A percentile compares a stretch with the other conserved stretches of the same genome.
These are phyloP conservation scores for Torymus texanus DNA, from an alignment of 2,888 invertebrate genomes.

Conservation along the genomic window DNA sequence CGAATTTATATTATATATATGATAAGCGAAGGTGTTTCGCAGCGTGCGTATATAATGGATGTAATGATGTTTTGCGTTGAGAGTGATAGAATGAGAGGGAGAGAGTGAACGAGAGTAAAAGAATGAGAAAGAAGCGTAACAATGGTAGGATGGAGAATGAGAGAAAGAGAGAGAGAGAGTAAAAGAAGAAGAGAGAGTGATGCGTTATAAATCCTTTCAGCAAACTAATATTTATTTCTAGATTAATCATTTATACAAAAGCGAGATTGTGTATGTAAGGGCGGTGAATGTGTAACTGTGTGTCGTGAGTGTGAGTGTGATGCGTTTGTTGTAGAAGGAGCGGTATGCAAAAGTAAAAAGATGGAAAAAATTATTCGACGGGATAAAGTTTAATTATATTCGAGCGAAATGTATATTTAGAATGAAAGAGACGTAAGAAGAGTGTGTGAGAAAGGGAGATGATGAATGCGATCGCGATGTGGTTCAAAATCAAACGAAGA, in stretches of 20 bases:
- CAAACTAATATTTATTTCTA: slow-evolving; percentile 72
- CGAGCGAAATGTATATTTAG: slow-evolving; percentile 29
- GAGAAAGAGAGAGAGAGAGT: slow-evolving; percentile 28
- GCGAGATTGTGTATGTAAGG: slow-evolving; percentile 59
- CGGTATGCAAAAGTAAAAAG: slow-evolving; percentile 7
- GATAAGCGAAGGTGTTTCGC: too few species aligned
- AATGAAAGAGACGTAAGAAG: background rate
- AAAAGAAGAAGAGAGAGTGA: slow-evolving; percentile 37
- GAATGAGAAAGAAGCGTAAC: slow-evolving; percentile 58
- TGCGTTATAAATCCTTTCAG: slow-evolving; percentile 38
- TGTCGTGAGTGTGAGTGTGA: background rate
- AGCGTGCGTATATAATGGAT: too few species aligned
- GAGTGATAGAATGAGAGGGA: background rate
- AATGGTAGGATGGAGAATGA: slow-evolving; percentile 47
- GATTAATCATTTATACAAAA: slow-evolving; percentile 72
- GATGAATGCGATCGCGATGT: slow-evolving; percentile 24
- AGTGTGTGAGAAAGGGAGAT: background rate
- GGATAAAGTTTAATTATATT: slow-evolving; percentile 30
- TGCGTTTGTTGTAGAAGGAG: background rate
- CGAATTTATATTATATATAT: slow-evolving; percentile 63
- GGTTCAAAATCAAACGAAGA: slow-evolving; percentile 11
- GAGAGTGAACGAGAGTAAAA: slow-evolving; percentile 27
- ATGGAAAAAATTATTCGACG: background rate
- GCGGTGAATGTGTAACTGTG: slow-evolving; percentile 27
- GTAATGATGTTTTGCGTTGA: slow-evolving; percentile 26